A percentile compares a stretch with the other conserved stretches of the same genome.
Evolutionary conservation across 2,888 invertebrate genomes (phyloP).

Genomic region (Caradrina clavipalpis): DNA sequence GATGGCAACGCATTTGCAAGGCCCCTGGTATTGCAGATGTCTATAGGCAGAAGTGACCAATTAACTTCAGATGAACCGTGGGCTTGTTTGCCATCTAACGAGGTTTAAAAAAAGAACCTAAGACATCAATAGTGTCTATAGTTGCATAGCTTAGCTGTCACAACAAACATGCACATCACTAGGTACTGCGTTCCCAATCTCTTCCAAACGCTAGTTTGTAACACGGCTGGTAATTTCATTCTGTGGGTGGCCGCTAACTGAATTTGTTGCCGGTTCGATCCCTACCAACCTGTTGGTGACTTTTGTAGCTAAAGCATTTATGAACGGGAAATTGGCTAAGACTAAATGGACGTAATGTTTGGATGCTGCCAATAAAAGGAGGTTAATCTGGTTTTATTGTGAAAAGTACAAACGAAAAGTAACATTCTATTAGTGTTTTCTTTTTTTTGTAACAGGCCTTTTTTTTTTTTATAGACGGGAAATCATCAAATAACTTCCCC

Average conservation of each 20-base stretch:
- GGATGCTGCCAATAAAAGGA: background rate
- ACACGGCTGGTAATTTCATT: slow-evolving; percentile 43
- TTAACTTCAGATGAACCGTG: too few relatives aligned
- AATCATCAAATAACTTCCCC: too few relatives aligned
- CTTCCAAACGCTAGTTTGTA: slow-evolving; percentile 7
- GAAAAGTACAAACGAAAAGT: background rate
- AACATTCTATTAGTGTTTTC: background rate
- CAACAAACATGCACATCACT: slow-evolving; percentile 14
- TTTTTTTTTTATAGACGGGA: too few relatives aligned
- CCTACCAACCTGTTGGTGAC: slow-evolving; percentile 33
- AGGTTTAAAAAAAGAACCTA: too few relatives aligned
- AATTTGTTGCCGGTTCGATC: slow-evolving; percentile 16
- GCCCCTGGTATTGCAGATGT: too few relatives aligned
- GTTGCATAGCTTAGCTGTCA: too few relatives aligned
- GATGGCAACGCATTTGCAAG: too few relatives aligned
- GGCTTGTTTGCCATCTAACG: too few relatives aligned
- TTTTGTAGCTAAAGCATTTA: slow-evolving; percentile 34
- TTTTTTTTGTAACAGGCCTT: too few relatives aligned
- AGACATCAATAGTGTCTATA: too few relatives aligned
- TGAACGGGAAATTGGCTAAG: background rate
- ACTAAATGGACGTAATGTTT: slow-evolving; percentile 2
- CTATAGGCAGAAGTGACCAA: too few relatives aligned
- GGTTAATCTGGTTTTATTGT: background rate
- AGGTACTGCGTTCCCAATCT: slow-evolving; percentile 1
- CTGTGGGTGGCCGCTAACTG: slow-evolving; percentile 23